Conservation (phyloP, 2,888 invertebrate genomes). For the Cacoxenus indagator region DNA sequence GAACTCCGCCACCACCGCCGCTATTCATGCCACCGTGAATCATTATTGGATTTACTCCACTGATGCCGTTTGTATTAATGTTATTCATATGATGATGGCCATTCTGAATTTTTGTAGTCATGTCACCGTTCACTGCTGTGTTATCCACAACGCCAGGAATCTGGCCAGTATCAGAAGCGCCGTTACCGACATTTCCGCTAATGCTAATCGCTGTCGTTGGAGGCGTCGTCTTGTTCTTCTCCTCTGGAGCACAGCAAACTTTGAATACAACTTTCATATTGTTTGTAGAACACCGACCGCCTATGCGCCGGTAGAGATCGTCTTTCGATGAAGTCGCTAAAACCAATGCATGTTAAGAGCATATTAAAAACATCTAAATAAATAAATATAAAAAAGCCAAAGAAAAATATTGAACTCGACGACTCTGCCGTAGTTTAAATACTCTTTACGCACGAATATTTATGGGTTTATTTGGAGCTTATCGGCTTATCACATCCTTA, state of each 20-base stretch:
- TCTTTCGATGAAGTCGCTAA: constrained; percentile 92
- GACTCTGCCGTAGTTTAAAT: too few species aligned
- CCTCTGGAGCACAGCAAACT: constrained; percentile 88
- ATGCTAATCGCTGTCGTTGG: constrained; percentile 50
- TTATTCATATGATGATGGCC: constrained; percentile 54
- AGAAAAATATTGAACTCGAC: background rate
- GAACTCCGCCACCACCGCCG: constrained; percentile 43
- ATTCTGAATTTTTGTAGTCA: constrained; percentile 37
- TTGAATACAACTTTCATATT: constrained; percentile 98
- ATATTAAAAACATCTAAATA: constrained; percentile 26
- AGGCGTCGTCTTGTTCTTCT: constrained; percentile 72
- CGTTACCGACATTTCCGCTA: constrained; percentile 67
- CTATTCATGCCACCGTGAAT: constrained; percentile 28
- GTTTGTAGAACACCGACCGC: constrained; percentile 90
- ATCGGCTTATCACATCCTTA: too few species aligned
- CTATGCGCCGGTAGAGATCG: constrained; percentile 91
- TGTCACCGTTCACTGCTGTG: constrained; percentile 43
- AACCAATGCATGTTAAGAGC: too few species aligned
- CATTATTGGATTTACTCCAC: constrained; percentile 62
- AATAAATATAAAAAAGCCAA: constrained; percentile 8
- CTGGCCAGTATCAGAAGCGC: constrained; percentile 44
- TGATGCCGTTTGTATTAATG: constrained; percentile 59
- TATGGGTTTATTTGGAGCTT: too few species aligned
- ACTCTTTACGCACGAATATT: too few species aligned
- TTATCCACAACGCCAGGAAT: constrained; percentile 41